phyloP scores from a whole-genome alignment of 2,888 invertebrate species.

The Epirrita christyi region DNA sequence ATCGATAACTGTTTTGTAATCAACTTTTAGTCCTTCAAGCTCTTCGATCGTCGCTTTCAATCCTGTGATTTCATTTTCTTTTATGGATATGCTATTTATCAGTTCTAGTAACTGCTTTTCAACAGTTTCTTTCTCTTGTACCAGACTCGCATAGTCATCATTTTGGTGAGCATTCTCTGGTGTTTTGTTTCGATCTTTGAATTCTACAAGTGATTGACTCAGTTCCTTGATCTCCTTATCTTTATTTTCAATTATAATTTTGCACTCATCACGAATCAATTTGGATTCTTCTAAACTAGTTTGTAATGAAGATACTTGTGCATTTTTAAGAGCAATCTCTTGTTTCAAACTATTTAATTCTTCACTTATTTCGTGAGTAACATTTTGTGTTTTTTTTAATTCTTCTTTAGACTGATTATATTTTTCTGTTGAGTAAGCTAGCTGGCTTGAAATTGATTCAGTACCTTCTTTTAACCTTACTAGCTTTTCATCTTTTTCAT shows the following conservation, averaged over 20 bases:
- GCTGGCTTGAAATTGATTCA: constrained; percentile 43
- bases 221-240: constrained; percentile 72
- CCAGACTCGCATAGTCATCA: constrained; percentile 60
- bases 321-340: constrained; percentile 57
- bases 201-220: constrained; percentile 62
- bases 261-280: constrained; percentile 40
- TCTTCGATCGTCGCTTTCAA: constrained; percentile 50
- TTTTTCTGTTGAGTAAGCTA: constrained; percentile 38
- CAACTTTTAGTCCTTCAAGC: constrained; percentile 55
- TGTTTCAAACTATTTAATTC: constrained; percentile 56
- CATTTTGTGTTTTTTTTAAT: constrained; percentile 51
- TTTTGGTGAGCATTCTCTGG: constrained; percentile 55
- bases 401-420: constrained; percentile 56
- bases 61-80: constrained; percentile 56
- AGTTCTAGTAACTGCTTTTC: constrained; percentile 56
- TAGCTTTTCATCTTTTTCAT: constrained; percentile 62
- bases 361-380: constrained; percentile 61
- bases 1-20: constrained; percentile 61
- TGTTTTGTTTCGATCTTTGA: constrained; percentile 62
- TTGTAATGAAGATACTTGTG: constrained; percentile 53
- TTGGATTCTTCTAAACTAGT: constrained; percentile 44
- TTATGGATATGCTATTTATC: constrained; percentile 47
- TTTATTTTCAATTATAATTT: constrained; percentile 53
- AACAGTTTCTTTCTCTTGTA: constrained; percentile 59
- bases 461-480: constrained; percentile 53